Evolutionary conservation across 2,113 vertebrate genomes (phyloP), one percentile per base, ranked within the genome.

Genomic region (Boleophthalmus pectinirostris): DNA sequence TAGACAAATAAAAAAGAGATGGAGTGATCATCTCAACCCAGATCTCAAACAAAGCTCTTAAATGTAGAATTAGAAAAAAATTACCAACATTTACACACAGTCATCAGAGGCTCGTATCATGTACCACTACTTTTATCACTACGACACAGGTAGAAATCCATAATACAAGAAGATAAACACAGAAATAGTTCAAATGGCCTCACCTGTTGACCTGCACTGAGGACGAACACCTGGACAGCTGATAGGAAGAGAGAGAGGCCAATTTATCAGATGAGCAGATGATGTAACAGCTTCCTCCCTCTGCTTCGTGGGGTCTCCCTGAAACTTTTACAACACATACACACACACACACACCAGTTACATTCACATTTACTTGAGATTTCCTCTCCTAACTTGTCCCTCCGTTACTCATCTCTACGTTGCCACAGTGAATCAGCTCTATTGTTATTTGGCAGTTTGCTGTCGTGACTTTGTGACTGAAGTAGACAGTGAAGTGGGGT

Each of bases 161-260:
- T 60, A 29, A 29, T 11, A 20, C 16, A n/a, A 33, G 15, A 3
- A 25, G 10, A 33, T n/a, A 1, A 56, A 16, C 8, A 12, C 29
- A 29, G 76, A 66, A 18, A 25, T 3, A 63, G 69, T 29, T 7
- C 47, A 54, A 45, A 1, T 13, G 16, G 0, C 46, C 94, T 89
- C 86, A 96, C 96, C 95, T 95, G 95, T 96, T 97, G 96, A 94
- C 96, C 95, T 97, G 93, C 95, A 96, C 95, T 96, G 96, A 97
- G 95, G 95, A 96, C 95, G 96, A 97, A 97, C 95, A 91, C 91
- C 82, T 82, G 85, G 92, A 90, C 86, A 87, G 84, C 82, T 82
- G 82, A 63, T 67, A 20, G 61, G 61, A 72, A 73, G 14, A 66
- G 33, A 43, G 29, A 18, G 29, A 64, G 60, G 18, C 16, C 8